These are phyloP conservation scores for Bradynema listronoti DNA, from an alignment of 1,140 invertebrate species.

Conservation along the genomic window DNA sequence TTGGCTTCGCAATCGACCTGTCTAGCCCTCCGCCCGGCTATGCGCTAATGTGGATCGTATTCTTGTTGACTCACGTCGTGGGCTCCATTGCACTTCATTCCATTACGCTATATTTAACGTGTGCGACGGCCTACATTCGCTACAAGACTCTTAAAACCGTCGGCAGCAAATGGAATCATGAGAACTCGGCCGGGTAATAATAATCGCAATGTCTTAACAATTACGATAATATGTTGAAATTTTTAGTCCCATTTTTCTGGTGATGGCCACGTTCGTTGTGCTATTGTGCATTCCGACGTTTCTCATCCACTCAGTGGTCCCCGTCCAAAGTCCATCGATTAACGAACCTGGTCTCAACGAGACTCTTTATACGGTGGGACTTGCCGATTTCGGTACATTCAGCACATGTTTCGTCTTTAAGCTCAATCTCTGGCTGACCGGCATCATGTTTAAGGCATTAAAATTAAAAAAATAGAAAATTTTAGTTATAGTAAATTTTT, in stretches of 20 bases:
- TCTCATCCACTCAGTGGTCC: conserved; percentile 45
- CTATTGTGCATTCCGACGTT: conserved; percentile 45
- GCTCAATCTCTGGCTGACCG: conserved; percentile 44
- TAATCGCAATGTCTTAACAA: conserved; percentile 6
- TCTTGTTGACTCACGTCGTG: conserved; percentile 41
- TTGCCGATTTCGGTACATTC: conserved; percentile 42
- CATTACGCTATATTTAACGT: conserved; percentile 44
- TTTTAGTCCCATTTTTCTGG: conserved; percentile 47
- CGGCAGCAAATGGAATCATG: conserved; percentile 44
- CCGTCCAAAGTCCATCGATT: conserved; percentile 11
- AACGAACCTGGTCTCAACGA: conserved; percentile 10
- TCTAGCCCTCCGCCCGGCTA: conserved; percentile 39
- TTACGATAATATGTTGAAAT: neutral
- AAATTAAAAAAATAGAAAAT: neutral
- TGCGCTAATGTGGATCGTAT: conserved; percentile 36
- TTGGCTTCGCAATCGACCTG: conserved; percentile 40
- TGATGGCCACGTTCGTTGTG: conserved; percentile 29
- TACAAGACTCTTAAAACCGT: conserved; percentile 45
- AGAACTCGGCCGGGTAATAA: conserved; percentile 37
- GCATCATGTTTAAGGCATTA: conserved; percentile 46
- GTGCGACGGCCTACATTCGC: conserved; percentile 44
- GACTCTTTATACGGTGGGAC: conserved; percentile 43
- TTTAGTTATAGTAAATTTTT: neutral
- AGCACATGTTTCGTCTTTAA: conserved; percentile 48
- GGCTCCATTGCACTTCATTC: conserved; percentile 44